A percentile compares a stretch with the other conserved stretches of the same genome.
Conservation (phyloP, 2,113 vertebrate species). For the Motacilla alba region DNA sequence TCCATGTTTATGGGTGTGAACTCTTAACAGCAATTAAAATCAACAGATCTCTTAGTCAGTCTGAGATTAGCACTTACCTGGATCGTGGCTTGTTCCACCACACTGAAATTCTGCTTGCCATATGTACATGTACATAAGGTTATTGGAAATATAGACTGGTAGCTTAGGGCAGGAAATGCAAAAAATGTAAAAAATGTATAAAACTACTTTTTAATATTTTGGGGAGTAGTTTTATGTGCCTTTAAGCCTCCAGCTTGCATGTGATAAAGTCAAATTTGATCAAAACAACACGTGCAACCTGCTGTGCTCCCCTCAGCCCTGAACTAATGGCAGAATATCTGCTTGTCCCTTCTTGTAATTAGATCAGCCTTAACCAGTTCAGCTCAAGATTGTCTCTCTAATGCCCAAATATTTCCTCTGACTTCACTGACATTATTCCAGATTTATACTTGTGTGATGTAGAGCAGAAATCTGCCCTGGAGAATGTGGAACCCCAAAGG, state of each 20-base stretch:
- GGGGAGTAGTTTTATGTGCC: neutral
- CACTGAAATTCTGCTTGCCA: neutral
- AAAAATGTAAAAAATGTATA: neutral
- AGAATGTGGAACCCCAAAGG: neutral
- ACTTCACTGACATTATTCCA: neutral
- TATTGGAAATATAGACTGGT: neutral
- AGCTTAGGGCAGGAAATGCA: neutral
- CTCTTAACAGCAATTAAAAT: neutral
- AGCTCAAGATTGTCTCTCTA: neutral
- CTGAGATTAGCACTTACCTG: neutral
- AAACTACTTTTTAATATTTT: neutral
- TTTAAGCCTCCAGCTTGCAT: neutral
- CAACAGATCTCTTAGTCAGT: neutral
- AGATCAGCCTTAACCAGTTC: neutral
- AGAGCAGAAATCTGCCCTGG: neutral
- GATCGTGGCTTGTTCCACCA: neutral
- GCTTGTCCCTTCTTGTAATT: neutral
- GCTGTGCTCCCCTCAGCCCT: neutral
- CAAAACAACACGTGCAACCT: neutral
- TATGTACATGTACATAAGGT: neutral
- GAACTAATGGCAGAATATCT: neutral
- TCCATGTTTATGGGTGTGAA: neutral
- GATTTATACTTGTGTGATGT: neutral
- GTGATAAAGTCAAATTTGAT: neutral
- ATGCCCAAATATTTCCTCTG: neutral